phyloP scores from a whole-genome alignment of 2,797 vertebrate genomes.

The Natrix natrix region DNA sequence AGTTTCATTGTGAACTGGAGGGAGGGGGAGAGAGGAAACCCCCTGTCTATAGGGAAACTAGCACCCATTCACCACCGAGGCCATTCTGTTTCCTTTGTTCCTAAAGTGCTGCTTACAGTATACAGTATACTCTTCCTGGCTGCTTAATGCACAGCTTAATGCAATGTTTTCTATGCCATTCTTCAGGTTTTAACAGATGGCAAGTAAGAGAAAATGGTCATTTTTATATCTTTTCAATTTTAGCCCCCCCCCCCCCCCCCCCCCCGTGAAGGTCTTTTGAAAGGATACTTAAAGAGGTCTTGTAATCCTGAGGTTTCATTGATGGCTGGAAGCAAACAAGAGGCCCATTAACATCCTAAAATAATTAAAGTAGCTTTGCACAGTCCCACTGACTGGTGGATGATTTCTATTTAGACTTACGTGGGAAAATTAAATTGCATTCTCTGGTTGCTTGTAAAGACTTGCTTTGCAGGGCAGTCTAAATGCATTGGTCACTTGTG shows the following conservation, averaged over 20 bases:
- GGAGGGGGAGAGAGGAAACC: conserved; percentile 25
- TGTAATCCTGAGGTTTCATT: background rate
- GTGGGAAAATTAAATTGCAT: conserved; percentile 37
- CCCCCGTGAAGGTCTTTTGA: conserved; percentile 8
- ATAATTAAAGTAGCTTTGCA: conserved; percentile 28
- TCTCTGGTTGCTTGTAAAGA: conserved; percentile 31
- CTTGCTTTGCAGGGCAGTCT: conserved; percentile 29
- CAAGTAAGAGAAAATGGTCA: conserved; percentile 27
- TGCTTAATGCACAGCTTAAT: conserved; percentile 11
- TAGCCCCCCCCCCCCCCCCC: background rate
- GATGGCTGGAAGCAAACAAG: background rate
- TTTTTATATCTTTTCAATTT: background rate
- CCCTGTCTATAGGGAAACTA: background rate
- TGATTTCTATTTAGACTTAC: conserved; percentile 48
- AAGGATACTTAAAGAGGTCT: background rate
- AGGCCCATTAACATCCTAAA: background rate
- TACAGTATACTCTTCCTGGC: conserved; percentile 34
- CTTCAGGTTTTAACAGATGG: background rate
- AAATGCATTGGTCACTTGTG: conserved; percentile 35
- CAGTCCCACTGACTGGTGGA: conserved; percentile 27
- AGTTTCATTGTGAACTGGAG: conserved; percentile 33
- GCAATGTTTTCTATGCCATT: background rate
- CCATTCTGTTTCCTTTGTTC: conserved; percentile 62
- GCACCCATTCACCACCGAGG: conserved; percentile 6
- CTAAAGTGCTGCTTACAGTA: conserved; percentile 30